Percentiles rank a stretch among this genome's conserved stretches.
Conservation (phyloP, 2,888 invertebrate genomes). For the Sminthurinus aureus region DNA sequence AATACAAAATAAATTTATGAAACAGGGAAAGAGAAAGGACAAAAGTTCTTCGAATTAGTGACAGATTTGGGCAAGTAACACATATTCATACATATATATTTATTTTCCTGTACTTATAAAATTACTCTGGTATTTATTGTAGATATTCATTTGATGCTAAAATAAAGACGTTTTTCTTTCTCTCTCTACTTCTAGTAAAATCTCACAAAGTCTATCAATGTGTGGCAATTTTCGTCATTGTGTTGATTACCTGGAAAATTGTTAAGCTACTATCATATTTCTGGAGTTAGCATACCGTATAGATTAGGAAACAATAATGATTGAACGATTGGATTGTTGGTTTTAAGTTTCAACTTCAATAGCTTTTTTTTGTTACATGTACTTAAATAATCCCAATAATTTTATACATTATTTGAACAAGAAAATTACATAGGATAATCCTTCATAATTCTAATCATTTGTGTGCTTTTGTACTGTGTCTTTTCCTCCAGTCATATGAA, state of each 20-base stretch:
- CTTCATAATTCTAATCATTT: too few species aligned
- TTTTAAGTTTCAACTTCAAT: too few species aligned
- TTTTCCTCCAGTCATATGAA: too few species aligned
- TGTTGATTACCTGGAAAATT: not conserved
- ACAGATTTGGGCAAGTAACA: slow-evolving; percentile 11
- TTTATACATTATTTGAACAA: too few species aligned
- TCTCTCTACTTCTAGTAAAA: slow-evolving; percentile 6
- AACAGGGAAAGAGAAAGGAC: not conserved
- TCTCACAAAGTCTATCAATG: not conserved
- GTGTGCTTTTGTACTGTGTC: too few species aligned
- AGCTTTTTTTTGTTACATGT: too few species aligned
- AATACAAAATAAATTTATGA: too few species aligned
- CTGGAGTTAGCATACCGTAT: not conserved
- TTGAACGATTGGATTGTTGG: too few species aligned
- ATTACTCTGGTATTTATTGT: not conserved
- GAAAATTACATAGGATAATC: too few species aligned
- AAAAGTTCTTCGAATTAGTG: not conserved
- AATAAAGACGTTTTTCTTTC: not conserved
- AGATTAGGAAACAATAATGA: too few species aligned
- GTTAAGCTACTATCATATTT: not conserved
- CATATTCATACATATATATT: not conserved
- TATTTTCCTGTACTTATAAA: not conserved
- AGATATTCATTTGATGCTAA: not conserved
- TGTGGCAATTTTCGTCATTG: not conserved
- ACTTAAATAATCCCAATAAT: too few species aligned